Base-by-base conservation (phyloP, 2,888 invertebrate species). In the Erebia ligea region DNA sequence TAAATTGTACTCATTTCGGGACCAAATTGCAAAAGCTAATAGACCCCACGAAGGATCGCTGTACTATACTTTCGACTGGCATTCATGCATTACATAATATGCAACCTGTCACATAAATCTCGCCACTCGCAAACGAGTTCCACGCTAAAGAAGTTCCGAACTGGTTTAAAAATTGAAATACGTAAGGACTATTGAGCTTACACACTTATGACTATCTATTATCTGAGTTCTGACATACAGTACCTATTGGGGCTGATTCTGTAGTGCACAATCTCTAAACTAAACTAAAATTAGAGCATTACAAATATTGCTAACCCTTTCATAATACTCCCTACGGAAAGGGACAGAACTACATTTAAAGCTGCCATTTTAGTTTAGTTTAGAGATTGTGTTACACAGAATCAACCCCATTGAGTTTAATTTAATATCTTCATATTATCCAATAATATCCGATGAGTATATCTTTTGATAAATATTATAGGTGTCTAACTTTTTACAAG, bases 51-150 rank as follows among this genome's bases (percentile, higher is more conserved):
- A 59, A 59, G 17, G 40, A 17, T 42, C 3, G 40, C 17, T 42
- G 40, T 17, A 59, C 40, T 42, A 17, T 42, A 62, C 62, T 62
- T 62, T 62, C 45, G 15, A 62, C 13, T 62, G 15, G 61, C 61
- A 45, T 64, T 63, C 63, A 57, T 42, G 63, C 67, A 48, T 65
- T 56, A 64, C 61, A 25, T 73, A 73, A 72, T 76, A 73, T 73
- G 48, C 72, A 68, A 73, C 71, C 68, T 67, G 64, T 65, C 69
- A 42, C 67, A 63, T 50, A 67, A 69, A 71, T 67, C 63, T 69
- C 40, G 40, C 69, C 52, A 56, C 59, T 50, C 56, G 34, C 21
- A 48, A 73, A 73, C 70, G 56, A 66, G 68, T 73, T 61, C 13
- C 8, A 65, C 15, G 40, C 61, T 58, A 70, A 73, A 65, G 63